phyloP scores from a whole-genome alignment of 2,113 vertebrate species.

The Anolis carolinensis region DNA sequence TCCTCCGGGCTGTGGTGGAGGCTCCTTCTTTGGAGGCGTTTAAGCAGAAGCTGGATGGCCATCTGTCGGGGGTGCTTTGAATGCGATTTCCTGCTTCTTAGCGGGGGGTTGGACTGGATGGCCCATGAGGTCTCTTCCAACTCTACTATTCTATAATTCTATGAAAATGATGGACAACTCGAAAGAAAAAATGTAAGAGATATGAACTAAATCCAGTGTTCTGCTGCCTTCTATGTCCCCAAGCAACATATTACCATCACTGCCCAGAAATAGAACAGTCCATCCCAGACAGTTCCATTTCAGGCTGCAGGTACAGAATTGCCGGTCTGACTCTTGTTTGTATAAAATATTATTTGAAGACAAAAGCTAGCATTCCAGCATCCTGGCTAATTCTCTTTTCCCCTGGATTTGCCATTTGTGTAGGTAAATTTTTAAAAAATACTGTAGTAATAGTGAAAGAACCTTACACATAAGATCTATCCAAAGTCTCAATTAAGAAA shows the following conservation, averaged over 20 bases:
- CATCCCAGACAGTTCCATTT: background rate
- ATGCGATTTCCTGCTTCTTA: no score
- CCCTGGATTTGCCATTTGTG: background rate
- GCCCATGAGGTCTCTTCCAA: no score
- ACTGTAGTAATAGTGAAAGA: background rate
- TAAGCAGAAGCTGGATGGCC: no score
- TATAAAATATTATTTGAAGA: background rate
- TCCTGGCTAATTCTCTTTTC: background rate
- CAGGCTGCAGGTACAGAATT: background rate
- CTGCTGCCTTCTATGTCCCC: background rate
- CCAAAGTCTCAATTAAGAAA: background rate
- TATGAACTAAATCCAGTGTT: background rate
- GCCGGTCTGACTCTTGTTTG: background rate
- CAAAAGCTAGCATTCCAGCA: background rate
- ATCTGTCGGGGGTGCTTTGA: no score
- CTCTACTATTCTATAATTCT: no score
- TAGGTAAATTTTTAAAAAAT: background rate
- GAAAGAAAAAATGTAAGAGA: background rate
- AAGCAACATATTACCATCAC: background rate
- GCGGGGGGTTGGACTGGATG: no score
- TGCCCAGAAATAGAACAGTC: background rate
- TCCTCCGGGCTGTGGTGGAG: no score
- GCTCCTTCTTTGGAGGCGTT: no score
- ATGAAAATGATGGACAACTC: background rate
- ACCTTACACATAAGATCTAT: background rate